Conservation (phyloP, 2,888 invertebrate genomes). For the Philopedon plagiatum region DNA sequence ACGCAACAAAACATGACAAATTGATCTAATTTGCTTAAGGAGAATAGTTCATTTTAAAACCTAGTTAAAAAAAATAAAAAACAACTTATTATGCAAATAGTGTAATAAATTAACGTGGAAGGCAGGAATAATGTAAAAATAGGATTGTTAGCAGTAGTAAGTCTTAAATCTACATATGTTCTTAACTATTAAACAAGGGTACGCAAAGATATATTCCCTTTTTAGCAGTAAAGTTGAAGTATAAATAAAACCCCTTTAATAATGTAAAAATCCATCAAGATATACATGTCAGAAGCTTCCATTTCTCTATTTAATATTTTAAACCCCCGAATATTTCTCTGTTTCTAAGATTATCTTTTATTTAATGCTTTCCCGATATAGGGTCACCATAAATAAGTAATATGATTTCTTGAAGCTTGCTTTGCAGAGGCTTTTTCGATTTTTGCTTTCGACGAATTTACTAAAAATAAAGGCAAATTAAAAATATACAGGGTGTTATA, state of each 20-base stretch:
- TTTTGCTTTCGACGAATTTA: not conserved
- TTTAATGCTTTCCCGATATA: constrained; percentile 17
- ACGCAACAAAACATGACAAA: not conserved
- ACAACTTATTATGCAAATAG: no score
- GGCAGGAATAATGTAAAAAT: no score
- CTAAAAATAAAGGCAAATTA: no score
- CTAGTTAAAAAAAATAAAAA: no score
- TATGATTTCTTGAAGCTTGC: constrained; percentile 6
- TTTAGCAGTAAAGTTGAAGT: no score
- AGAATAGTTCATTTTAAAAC: no score
- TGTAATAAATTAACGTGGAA: no score
- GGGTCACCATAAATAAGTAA: constrained; percentile 25
- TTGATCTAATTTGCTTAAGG: not conserved
- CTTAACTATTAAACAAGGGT: no score
- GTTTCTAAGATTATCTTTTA: constrained; percentile 25
- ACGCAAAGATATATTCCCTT: no score
- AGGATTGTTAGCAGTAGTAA: no score
- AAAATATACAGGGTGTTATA: no score
- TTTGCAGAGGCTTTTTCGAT: not conserved
- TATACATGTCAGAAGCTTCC: constrained; percentile 3
- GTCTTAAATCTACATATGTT: no score
- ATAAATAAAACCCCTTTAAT: not conserved
- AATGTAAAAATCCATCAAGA: not conserved
- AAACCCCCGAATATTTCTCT: not conserved
- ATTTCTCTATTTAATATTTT: constrained; percentile 20